These are phyloP conservation scores for Pempheris klunzingeri DNA, from an alignment of 2,797 vertebrate species.

Conservation along the genomic window DNA sequence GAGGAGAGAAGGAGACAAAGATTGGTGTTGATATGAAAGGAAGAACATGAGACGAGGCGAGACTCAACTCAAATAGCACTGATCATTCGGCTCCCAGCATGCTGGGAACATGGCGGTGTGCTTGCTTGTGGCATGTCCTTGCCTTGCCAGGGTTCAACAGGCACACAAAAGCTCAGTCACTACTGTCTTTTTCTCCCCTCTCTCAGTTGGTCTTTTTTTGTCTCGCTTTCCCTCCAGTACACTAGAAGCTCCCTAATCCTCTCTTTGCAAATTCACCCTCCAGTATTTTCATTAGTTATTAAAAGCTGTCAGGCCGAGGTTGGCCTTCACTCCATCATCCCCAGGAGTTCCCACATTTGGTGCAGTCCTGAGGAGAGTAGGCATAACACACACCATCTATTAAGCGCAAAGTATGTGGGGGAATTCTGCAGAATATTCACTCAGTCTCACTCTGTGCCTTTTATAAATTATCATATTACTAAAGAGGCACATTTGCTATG, in stretches of 20 bases:
- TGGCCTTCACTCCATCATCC: slow-evolving; percentile 80
- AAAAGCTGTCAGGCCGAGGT: slow-evolving; percentile 77
- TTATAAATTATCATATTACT: slow-evolving; percentile 81
- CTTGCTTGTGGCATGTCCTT: slow-evolving; percentile 35
- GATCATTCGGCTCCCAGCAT: slow-evolving; percentile 79
- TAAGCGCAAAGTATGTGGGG: slow-evolving; percentile 76
- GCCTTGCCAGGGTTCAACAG: slow-evolving; percentile 24
- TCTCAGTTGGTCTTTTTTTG: slow-evolving; percentile 22
- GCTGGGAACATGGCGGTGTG: slow-evolving; percentile 55
- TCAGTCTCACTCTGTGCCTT: slow-evolving; percentile 73
- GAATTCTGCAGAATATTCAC: slow-evolving; percentile 74
- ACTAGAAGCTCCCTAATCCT: slow-evolving; percentile 65
- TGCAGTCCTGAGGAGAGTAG: slow-evolving; percentile 71
- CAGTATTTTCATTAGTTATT: slow-evolving; percentile 81
- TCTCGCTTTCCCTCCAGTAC: not conserved
- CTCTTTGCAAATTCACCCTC: slow-evolving; percentile 74
- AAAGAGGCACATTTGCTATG: slow-evolving; percentile 79
- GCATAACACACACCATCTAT: slow-evolving; percentile 74
- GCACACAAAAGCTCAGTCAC: not conserved
- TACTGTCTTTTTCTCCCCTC: not conserved
- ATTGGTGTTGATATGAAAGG: slow-evolving; percentile 60
- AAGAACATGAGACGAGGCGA: slow-evolving; percentile 36
- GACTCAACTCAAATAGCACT: slow-evolving; percentile 52
- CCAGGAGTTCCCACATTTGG: slow-evolving; percentile 73
- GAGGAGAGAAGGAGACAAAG: slow-evolving; percentile 54